Conservation (phyloP, 1,140 invertebrate species). For the Diabrotica virgifera region DNA sequence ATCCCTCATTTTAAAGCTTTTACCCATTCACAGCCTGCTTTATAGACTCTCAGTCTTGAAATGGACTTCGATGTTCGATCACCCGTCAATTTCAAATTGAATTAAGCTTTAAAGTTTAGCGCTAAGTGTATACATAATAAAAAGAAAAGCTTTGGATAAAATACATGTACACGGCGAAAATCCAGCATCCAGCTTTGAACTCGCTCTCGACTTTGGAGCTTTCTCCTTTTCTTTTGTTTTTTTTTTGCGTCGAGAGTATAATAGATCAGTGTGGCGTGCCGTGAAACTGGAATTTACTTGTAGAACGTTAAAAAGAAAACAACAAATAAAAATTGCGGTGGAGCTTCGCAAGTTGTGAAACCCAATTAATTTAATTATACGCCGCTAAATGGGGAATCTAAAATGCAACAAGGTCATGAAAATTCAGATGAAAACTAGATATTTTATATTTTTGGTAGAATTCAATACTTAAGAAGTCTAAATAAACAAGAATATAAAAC, state of each 20-base stretch:
- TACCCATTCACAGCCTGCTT: neutral
- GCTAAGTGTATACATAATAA: neutral
- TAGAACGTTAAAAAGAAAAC: neutral
- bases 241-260: neutral
- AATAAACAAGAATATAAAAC: too few species aligned
- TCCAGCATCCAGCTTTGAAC: neutral
- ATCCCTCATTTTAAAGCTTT: constrained; percentile 4
- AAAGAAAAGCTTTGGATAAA: neutral
- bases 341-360: too few species aligned
- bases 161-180: neutral
- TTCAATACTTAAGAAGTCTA: too few species aligned
- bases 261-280: neutral
- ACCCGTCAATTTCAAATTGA: constrained; percentile 9
- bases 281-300: neutral
- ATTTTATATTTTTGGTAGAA: too few species aligned
- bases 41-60: constrained; percentile 1
- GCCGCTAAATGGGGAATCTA: too few species aligned
- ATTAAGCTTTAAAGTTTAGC: constrained; percentile 9
- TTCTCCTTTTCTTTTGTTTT: neutral
- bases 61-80: constrained; percentile 7
- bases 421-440: too few species aligned
- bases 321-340: neutral
- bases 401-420: too few species aligned
- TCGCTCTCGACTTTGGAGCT: constrained; percentile 1
- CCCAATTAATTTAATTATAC: too few species aligned